These are phyloP conservation scores for Florisuga fusca DNA, from an alignment of 2,797 vertebrate genomes.

Conservation along the genomic window DNA sequence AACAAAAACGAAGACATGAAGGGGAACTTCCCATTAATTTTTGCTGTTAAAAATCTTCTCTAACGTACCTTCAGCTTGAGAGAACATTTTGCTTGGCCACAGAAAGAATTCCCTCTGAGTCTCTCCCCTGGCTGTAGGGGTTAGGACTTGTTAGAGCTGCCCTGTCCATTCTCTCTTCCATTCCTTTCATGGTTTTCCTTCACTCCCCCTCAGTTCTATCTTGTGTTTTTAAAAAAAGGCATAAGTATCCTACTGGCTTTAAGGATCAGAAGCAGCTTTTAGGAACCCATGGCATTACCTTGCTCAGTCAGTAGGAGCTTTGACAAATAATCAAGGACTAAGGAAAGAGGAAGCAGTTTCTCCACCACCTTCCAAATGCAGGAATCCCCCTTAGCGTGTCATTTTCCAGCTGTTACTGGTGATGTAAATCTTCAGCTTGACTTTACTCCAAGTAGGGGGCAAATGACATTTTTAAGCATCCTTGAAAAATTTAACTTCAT, in stretches of 20 bases:
- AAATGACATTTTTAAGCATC: slow-evolving; percentile 43
- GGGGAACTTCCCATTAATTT: slow-evolving; percentile 17
- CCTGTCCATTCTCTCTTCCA: slow-evolving; percentile 21
- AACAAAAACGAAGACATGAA: slow-evolving; percentile 36
- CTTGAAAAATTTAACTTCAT: slow-evolving; percentile 58
- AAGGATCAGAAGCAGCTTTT: slow-evolving; percentile 64
- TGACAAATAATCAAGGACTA: slow-evolving; percentile 15
- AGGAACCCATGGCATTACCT: slow-evolving; percentile 23
- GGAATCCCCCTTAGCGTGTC: not conserved
- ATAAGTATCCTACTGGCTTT: slow-evolving; percentile 57
- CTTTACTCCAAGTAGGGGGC: slow-evolving; percentile 25
- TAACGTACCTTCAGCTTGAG: slow-evolving; percentile 29
- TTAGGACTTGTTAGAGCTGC: not conserved
- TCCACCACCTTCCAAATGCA: not conserved
- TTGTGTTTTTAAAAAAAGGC: not conserved
- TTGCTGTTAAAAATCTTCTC: slow-evolving; percentile 13
- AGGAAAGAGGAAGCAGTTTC: slow-evolving; percentile 15
- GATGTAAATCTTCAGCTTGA: slow-evolving; percentile 65
- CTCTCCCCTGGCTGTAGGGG: not conserved
- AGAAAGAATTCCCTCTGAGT: not conserved
- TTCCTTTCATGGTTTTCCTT: slow-evolving; percentile 10
- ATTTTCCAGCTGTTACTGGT: slow-evolving; percentile 34
- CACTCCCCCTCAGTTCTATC: slow-evolving; percentile 14
- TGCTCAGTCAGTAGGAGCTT: slow-evolving; percentile 34
- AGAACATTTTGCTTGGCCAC: not conserved